Base-by-base conservation (phyloP, 1,140 invertebrate species). In the Macrobrachium nipponense region DNA sequence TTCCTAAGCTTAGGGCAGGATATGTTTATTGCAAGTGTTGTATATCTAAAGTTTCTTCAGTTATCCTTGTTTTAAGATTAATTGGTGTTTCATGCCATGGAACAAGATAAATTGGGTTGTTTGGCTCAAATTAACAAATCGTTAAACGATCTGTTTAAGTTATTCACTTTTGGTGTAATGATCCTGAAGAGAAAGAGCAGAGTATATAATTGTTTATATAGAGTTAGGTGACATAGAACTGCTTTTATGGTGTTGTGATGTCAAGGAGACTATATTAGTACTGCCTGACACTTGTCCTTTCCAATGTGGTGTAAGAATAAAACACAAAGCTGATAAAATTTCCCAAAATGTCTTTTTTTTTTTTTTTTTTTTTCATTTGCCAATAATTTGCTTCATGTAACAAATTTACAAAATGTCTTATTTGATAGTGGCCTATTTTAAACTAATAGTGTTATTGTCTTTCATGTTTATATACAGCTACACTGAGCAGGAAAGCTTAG, bases 211-310 rank as follows among this genome's bases (percentile, higher is more conserved):
- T 68, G 79, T 62, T 60, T n/a, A 62, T 72, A 5, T 72, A 51
- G 68, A 60, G 58, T 27, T 36, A 59, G 12, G 64, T 20, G 11
- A 59, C 11, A 51, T 58, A 68, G 44, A 72, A 81, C 80, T 80
- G 62, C 72, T 64, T 68, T 81, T 81, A 81, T 66, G 44, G 64
- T 81, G 80, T 81, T 81, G 80, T 81, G 80, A 81, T 81, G 80
- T 81, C 80, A 81, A 59, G 51, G 72, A 81, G 72, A 81, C 80
- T 81, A 81, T 81, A 81, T 81, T 81, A 81, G 80, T 81, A 70
- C 72, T 81, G 60, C 43, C 72, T 72, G 80, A 72, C 80, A 81
- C 15, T n/a, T 76, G 17, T 81, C 68, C 58, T 43, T 27, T 59
- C 5, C 60, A 18, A 51, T 80, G 36, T 17, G 58, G 44, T 27